A percentile compares a stretch with the other conserved stretches of the same genome.
These are phyloP conservation scores for Palaemon carinicauda DNA, from an alignment of 1,140 invertebrate species.

Conservation along the genomic window DNA sequence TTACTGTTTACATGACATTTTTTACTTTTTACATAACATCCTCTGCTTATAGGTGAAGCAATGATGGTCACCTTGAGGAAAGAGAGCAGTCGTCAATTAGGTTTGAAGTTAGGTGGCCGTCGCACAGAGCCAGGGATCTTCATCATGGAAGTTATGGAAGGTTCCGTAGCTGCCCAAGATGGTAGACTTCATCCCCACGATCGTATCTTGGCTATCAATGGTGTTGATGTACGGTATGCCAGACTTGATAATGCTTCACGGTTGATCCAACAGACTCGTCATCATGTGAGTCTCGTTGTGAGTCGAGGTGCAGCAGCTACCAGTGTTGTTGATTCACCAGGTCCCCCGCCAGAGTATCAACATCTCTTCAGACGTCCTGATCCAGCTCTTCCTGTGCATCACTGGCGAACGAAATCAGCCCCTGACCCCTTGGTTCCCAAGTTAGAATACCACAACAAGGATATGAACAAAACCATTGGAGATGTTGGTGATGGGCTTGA, in stretches of 20 bases:
- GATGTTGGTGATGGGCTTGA: slow-evolving; percentile 49
- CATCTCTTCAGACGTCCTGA: slow-evolving; percentile 55
- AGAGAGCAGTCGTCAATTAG: slow-evolving; percentile 65
- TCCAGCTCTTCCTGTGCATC: slow-evolving; percentile 58
- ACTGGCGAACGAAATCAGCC: slow-evolving; percentile 62
- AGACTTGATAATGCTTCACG: slow-evolving; percentile 67
- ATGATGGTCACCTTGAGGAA: slow-evolving; percentile 65
- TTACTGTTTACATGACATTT: too few species aligned
- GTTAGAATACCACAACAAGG: slow-evolving; percentile 40
- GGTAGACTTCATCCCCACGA: slow-evolving; percentile 71
- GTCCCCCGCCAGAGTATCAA: slow-evolving; percentile 36
- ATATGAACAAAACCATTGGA: slow-evolving; percentile 51
- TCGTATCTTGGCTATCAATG: slow-evolving; percentile 70
- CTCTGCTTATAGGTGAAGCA: slow-evolving; percentile 27
- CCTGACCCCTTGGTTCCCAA: slow-evolving; percentile 59
- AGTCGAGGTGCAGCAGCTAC: slow-evolving; percentile 60
- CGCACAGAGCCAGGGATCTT: slow-evolving; percentile 67
- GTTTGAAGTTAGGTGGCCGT: slow-evolving; percentile 66
- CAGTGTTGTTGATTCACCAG: slow-evolving; percentile 5
- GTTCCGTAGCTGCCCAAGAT: slow-evolving; percentile 69
- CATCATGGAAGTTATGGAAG: slow-evolving; percentile 67
- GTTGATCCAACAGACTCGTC: slow-evolving; percentile 65
- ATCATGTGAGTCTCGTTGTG: slow-evolving; percentile 65
- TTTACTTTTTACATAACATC: too few species aligned
- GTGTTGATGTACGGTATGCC: slow-evolving; percentile 66